Percentiles rank a stretch among this genome's conserved stretches.
These are phyloP conservation scores for Silurus lanzhouensis DNA, from an alignment of 2,797 vertebrate species.

Conservation along the genomic window DNA sequence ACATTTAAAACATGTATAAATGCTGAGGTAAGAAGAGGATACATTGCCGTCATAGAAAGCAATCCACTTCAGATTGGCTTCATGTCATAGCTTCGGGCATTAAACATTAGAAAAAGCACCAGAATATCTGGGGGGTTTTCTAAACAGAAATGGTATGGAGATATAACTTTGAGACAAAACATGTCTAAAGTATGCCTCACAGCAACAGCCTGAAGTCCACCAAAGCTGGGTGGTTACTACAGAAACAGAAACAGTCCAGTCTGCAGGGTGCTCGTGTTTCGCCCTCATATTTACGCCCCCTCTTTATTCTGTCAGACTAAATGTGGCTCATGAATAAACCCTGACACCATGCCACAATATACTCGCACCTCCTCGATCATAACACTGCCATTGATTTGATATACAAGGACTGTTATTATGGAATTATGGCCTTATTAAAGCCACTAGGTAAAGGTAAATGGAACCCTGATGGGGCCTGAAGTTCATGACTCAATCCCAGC, in stretches of 20 bases:
- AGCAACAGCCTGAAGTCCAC: neutral
- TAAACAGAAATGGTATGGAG: neutral
- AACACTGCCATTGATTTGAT: neutral
- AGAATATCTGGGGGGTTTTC: neutral
- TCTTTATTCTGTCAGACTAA: conserved; percentile 26
- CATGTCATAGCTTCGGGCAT: neutral
- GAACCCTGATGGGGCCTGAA: neutral
- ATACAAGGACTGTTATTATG: neutral
- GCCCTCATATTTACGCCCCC: conserved; percentile 8
- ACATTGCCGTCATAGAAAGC: neutral
- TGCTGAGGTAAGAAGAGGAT: neutral
- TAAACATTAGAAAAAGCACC: neutral
- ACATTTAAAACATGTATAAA: neutral
- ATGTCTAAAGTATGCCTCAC: neutral
- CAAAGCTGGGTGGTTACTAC: neutral
- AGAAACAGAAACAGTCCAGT: conserved; percentile 8
- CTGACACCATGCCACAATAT: neutral
- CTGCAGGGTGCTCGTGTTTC: neutral
- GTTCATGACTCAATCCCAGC: neutral
- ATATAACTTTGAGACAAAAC: neutral
- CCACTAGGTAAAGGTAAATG: neutral
- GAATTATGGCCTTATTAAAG: neutral
- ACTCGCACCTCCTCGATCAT: neutral
- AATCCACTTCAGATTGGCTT: neutral
- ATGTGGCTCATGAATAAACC: neutral